Conservation (phyloP, 2,113 vertebrate genomes). For the Osmerus eperlanus region DNA sequence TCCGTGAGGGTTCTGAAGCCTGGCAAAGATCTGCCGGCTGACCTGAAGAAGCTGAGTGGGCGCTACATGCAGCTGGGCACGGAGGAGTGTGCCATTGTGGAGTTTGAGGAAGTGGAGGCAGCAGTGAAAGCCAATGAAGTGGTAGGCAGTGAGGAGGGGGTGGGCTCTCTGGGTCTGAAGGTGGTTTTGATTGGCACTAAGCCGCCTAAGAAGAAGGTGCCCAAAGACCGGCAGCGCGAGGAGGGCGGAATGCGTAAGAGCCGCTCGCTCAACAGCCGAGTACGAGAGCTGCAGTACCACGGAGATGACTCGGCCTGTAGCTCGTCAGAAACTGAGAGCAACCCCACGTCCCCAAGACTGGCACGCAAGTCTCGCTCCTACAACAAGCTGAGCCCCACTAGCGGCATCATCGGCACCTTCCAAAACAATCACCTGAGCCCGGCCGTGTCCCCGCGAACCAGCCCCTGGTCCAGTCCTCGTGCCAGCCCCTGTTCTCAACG, state of each 20-base stretch:
- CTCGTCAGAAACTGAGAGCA: conserved; percentile 93
- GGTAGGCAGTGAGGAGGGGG: conserved; percentile 67
- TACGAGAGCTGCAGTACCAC: conserved; percentile 87
- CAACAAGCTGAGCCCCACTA: conserved; percentile 82
- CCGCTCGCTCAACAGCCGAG: conserved; percentile 86
- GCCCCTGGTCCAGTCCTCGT: conserved; percentile 89
- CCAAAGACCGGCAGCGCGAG: conserved; percentile 78
- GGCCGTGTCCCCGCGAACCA: conserved; percentile 84
- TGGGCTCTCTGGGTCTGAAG: conserved; percentile 71
- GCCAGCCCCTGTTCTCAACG: conserved; percentile 83
- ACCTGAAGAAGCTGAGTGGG: conserved; percentile 86
- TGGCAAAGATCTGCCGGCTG: conserved; percentile 86
- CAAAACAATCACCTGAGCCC: conserved; percentile 89
- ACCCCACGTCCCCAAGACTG: conserved; percentile 82
- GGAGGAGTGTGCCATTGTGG: conserved; percentile 89
- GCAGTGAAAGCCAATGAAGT: conserved; percentile 86
- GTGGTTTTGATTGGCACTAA: conserved; percentile 90
- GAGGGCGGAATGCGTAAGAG: conserved; percentile 75
- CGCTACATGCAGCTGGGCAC: conserved; percentile 84
- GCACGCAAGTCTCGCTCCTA: conserved; percentile 70
- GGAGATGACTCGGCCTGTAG: conserved; percentile 93
- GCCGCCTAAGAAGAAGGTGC: conserved; percentile 91
- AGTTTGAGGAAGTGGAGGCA: conserved; percentile 94
- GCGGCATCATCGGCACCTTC: conserved; percentile 57
- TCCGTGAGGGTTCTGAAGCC: conserved; percentile 90